Conservation (phyloP, 2,113 vertebrate genomes). For the Australoheros scitulus region DNA sequence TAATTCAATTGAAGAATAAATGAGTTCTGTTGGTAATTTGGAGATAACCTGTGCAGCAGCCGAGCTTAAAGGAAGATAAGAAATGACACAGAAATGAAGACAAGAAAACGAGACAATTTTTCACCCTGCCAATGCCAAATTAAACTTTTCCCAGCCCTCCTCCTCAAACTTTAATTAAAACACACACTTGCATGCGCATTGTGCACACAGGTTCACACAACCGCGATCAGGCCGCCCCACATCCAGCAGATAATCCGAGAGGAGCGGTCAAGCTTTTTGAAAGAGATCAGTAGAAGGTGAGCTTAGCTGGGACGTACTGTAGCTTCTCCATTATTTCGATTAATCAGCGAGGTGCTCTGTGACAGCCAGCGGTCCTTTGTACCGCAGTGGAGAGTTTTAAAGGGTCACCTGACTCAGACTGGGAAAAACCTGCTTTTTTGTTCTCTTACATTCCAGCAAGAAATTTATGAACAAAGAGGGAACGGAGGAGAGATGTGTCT, state of each 20-base stretch:
- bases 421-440: too few species aligned
- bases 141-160: slow-evolving; percentile 70
- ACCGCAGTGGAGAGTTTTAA: slow-evolving; percentile 17
- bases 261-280: slow-evolving; percentile 63
- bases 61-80: slow-evolving; percentile 76
- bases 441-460: too few species aligned
- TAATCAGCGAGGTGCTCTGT: slow-evolving; percentile 52
- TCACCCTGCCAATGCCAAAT: slow-evolving; percentile 73
- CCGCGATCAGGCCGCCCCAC: slow-evolving; percentile 13
- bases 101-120: slow-evolving; percentile 78
- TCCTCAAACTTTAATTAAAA: slow-evolving; percentile 80
- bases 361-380: slow-evolving; percentile 44
- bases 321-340: slow-evolving; percentile 64
- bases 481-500: neutral
- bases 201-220: slow-evolving; percentile 47
- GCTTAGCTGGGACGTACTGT: slow-evolving; percentile 45
- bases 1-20: slow-evolving; percentile 84
- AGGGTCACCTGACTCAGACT: slow-evolving; percentile 6
- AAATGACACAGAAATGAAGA: slow-evolving; percentile 72
- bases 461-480: neutral
- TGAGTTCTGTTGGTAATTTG: slow-evolving; percentile 82
- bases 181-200: slow-evolving; percentile 72
- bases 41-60: slow-evolving; percentile 79
- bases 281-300: slow-evolving; percentile 59
- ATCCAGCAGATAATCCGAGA: slow-evolving; percentile 67